Conservation (phyloP, 1,140 invertebrate species). For the Pogonus chalceus region DNA sequence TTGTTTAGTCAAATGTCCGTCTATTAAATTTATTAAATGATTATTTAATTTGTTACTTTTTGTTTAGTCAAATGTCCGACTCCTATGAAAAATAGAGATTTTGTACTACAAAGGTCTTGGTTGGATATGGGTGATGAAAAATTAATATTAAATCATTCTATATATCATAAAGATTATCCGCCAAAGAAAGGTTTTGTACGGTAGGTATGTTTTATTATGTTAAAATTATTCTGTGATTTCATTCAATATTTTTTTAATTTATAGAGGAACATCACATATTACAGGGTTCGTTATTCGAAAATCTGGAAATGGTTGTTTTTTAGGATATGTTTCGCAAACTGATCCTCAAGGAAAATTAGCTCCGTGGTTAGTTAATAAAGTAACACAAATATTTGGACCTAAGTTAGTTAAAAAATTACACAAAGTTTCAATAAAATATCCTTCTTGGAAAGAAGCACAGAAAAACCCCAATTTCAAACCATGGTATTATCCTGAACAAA, state of each 20-base stretch:
- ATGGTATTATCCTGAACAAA: constrained; percentile 80
- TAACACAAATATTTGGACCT: constrained; percentile 77
- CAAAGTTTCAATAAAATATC: constrained; percentile 67
- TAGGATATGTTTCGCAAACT: constrained; percentile 78
- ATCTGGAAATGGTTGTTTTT: constrained; percentile 48
- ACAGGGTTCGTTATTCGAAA: constrained; percentile 52
- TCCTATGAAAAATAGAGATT: constrained; percentile 82
- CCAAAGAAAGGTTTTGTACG: constrained; percentile 72
- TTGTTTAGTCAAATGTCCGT: neutral
- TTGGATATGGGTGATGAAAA: constrained; percentile 76
- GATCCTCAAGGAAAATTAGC: constrained; percentile 82
- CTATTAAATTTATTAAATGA: constrained; percentile 10
- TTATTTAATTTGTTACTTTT: constrained; percentile 19
- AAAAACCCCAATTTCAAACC: constrained; percentile 70
- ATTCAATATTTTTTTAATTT: constrained; percentile 10
- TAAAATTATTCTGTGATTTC: neutral
- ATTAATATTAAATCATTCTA: constrained; percentile 82
- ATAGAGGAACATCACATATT: constrained; percentile 53
- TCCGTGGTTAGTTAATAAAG: constrained; percentile 80
- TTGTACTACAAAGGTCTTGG: constrained; percentile 85
- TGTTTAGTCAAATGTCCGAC: constrained; percentile 72
- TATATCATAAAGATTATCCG: constrained; percentile 74
- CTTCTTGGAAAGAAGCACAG: constrained; percentile 62
- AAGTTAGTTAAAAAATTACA: constrained; percentile 72
- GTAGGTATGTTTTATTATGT: constrained; percentile 24